Evolutionary conservation across 2,113 vertebrate species (phyloP).

Genomic region (Pachypanchax playfairii): DNA sequence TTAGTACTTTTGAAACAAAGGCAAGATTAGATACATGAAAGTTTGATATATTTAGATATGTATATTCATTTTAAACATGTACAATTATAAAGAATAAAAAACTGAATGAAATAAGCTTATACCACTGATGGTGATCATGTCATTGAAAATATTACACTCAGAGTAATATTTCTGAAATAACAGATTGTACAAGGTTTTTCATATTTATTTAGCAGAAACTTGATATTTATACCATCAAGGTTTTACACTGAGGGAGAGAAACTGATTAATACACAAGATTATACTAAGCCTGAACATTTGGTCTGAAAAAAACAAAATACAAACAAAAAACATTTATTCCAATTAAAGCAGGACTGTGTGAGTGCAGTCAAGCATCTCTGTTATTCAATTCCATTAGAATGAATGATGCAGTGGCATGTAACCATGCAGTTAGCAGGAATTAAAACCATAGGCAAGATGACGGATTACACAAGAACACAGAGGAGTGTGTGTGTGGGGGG

Average conservation of each 20-base stretch:
- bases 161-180: too few relatives aligned
- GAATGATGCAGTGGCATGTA: constrained; percentile 80
- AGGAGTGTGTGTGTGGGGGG: constrained; percentile 44
- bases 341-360: constrained; percentile 81
- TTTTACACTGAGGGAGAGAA: background rate
- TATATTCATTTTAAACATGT: too few relatives aligned
- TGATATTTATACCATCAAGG: background rate
- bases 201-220: background rate
- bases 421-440: constrained; percentile 85
- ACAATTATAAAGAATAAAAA: background rate
- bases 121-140: background rate
- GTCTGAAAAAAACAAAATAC: constrained; percentile 29
- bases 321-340: constrained; percentile 71
- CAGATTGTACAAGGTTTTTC: background rate
- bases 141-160: background rate
- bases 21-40: too few relatives aligned
- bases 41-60: too few relatives aligned
- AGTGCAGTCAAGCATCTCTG: constrained; percentile 80
- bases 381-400: constrained; percentile 85
- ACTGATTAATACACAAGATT: background rate
- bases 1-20: too few relatives aligned
- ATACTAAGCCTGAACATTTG: constrained; percentile 47
- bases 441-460: constrained; percentile 84
- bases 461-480: constrained; percentile 77
- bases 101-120: background rate